Conservation (phyloP, 2,113 vertebrate genomes). For the Eupsittula cactorum region DNA sequence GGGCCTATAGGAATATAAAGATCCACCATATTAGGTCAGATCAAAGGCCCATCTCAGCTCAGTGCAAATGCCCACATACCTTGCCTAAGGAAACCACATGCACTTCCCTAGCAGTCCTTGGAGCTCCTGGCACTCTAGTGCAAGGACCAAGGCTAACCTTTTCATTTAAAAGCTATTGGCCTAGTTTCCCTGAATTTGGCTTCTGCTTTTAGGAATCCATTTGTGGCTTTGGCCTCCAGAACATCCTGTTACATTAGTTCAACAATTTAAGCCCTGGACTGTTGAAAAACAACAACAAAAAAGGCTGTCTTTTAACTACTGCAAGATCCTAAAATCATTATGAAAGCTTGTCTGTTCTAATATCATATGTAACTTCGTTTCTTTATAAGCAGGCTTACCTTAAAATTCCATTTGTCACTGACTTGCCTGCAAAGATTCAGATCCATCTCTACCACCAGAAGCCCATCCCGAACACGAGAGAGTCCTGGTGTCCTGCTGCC, state of each 20-base stretch:
- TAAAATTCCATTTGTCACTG: slow-evolving; percentile 93
- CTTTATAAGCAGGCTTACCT: slow-evolving; percentile 74
- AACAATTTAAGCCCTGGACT: not conserved
- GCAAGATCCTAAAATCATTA: not conserved
- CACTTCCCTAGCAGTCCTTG: not conserved
- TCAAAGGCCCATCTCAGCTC: not conserved
- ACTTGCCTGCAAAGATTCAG: slow-evolving; percentile 93
- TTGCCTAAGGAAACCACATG: not conserved
- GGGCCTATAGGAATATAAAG: not conserved
- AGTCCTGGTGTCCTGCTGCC: slow-evolving; percentile 90
- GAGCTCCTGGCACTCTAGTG: not conserved
- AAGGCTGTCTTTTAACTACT: not conserved
- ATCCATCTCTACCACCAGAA: slow-evolving; percentile 89
- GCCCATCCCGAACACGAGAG: slow-evolving; percentile 86
- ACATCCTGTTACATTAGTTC: not conserved
- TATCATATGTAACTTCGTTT: not conserved
- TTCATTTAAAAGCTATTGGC: not conserved
- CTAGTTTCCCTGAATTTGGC: not conserved
- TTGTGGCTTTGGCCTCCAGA: not conserved
- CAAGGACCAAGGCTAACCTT: not conserved
- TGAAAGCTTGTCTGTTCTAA: not conserved
- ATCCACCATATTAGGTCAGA: not conserved
- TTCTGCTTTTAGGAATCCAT: not conserved
- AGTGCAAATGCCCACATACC: accelerated
- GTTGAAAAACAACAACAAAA: not conserved